A percentile compares a stretch with the other conserved stretches of the same genome.
Evolutionary conservation across 2,797 vertebrate species (phyloP).

Genomic region (Anguilla anguilla): DNA sequence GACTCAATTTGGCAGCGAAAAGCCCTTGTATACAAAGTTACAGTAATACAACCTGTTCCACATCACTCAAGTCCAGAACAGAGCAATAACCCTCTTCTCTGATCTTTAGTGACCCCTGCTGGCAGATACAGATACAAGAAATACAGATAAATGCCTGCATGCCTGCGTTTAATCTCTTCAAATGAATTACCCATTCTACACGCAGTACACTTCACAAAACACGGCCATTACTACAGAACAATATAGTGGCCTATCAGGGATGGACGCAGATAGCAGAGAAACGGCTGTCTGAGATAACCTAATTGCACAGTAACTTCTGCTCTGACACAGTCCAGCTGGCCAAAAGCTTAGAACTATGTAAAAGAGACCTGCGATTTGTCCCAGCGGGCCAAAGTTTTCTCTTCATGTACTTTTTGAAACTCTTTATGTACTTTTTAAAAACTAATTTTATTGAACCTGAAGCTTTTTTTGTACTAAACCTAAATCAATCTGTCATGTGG

Average conservation of each 20-base stretch:
- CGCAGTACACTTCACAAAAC: background rate
- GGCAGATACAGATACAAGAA: constrained; percentile 28
- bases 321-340: background rate
- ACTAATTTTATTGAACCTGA: background rate
- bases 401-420: background rate
- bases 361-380: background rate
- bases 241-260: background rate
- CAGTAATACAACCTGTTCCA: background rate
- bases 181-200: background rate
- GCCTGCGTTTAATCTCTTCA: background rate
- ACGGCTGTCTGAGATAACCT: background rate
- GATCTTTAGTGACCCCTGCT: constrained; percentile 58
- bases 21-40: background rate
- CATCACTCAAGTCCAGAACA: background rate
- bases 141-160: background rate
- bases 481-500: background rate
- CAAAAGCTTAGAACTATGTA: background rate
- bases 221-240: background rate
- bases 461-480: background rate
- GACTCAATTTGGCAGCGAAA: background rate
- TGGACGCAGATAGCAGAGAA: background rate
- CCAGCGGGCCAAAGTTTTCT: background rate
- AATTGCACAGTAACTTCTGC: background rate
- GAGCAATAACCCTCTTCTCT: background rate
- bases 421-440: background rate